phyloP scores from a whole-genome alignment of 2,888 invertebrate genomes.

The Scaptomyza parva region DNA sequence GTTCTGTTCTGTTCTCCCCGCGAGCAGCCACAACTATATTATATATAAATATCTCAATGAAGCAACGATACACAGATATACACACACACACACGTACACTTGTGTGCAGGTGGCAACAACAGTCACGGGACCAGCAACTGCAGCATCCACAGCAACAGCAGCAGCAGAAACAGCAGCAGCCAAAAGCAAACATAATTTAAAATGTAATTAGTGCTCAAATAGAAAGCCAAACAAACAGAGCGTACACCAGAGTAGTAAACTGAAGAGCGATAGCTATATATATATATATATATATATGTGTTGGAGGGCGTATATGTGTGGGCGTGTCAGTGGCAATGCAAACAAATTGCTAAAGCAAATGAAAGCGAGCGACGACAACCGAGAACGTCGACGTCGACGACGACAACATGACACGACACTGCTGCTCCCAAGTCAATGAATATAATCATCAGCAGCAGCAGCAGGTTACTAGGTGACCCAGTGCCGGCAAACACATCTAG shows the following conservation, averaged over 20 bases:
- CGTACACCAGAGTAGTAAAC: slow-evolving; percentile 1
- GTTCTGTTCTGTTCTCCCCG: no score
- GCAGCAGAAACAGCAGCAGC: slow-evolving; percentile 33
- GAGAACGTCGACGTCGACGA: slow-evolving; percentile 22
- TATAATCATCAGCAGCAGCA: slow-evolving; percentile 64
- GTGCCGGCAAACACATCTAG: slow-evolving; percentile 46
- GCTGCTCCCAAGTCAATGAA: slow-evolving; percentile 72
- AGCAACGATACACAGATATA: slow-evolving; percentile 22
- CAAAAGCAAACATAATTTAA: slow-evolving; percentile 82
- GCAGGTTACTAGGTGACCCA: slow-evolving; percentile 83
- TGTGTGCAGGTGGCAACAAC: slow-evolving; percentile 36
- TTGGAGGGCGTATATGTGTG: slow-evolving; percentile 16
- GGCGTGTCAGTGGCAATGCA: slow-evolving; percentile 67
- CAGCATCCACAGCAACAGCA: slow-evolving; percentile 36
- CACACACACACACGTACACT: not conserved
- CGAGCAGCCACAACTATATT: slow-evolving; percentile 70
- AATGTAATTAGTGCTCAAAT: slow-evolving; percentile 82
- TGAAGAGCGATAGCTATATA: not conserved
- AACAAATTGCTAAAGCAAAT: slow-evolving; percentile 65
- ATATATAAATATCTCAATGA: slow-evolving; percentile 77
- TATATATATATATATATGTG: slow-evolving; percentile 7
- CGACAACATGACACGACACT: slow-evolving; percentile 9
- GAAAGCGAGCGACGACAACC: slow-evolving; percentile 48
- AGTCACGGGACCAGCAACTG: slow-evolving; percentile 56
- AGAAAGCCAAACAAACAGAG: slow-evolving; percentile 75